Evolutionary conservation across 2,113 vertebrate species (phyloP), one percentile per base, ranked within the genome.

Genomic region (Choloepus hoffmanni): DNA sequence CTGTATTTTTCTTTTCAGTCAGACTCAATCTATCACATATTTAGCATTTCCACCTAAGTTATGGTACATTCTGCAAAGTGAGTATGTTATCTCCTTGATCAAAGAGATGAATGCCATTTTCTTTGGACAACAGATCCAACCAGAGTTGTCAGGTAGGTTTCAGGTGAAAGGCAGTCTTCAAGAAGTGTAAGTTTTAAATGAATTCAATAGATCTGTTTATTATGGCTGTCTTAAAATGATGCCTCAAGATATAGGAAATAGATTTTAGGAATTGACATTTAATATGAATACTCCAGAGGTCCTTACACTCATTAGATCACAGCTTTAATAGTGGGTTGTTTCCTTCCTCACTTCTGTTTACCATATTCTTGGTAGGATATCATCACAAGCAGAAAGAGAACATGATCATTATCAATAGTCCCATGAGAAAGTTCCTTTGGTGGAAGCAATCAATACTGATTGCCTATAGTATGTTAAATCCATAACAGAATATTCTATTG

Each of bases 331-430:
- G 30, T n/a, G 21, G 2, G 26, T 89, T 26, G 30, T 85, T 95
- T 95, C 40, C 53, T 15, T 83, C 5, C 62, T 93, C 6, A 43
- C 21, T 68, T 82, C 16, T 90, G 8, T 90, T 86, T 84, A 21
- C 24, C 26, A 1, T 45, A 18, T 85, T 68, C 33, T 33, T 36
- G 7, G 10, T 89, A 26, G 12, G 72, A 36, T 48, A 58, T 85
- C 40, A 30, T 92, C 60, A 65, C 28, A 85, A 21, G 26, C 65
- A 92, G 26, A 87, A 84, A 89, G 89, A 97, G 85, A 83, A 30
- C 0, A 7, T 50, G n/a, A 18, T 83, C 60, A 82, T 76, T 45
- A 72, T 36, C 28, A 90, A 0, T 87, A 63, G 36, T 58, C 18
- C 14, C 33, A 23, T 90, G 72, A 90, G 53, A 87, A 90, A 50